Evolutionary conservation across 2,113 vertebrate genomes (phyloP), one percentile per base, ranked within the genome.

Genomic region (Myodes glareolus): DNA sequence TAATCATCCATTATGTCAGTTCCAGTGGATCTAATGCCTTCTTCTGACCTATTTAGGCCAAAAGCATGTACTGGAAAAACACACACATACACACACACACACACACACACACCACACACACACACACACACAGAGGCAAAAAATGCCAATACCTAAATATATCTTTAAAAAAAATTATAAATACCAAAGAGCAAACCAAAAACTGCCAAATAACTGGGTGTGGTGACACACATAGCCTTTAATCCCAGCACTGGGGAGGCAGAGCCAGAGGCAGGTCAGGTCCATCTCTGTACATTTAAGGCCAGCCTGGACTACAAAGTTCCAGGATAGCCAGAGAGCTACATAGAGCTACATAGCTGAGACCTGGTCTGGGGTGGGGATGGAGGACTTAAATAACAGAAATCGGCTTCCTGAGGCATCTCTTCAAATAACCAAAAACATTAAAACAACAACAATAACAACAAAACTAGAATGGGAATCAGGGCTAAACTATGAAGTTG

Each of bases 381-480:
- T 19, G 29, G 45, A 17, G 29, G 14, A 31, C 61, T 63, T 19
- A 47, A 65, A 65, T 25, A 86, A 67, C 25, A 88, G 7, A 86
- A 87, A 88, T 13, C 33, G 39, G 23, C 47, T 17, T 88, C 33
- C 33, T 75, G 65, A 23, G 27, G 92, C 77, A 67, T 33, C 91
- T 72, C 47, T 87, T 95, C 76, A 92, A 88, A 95, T 29, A 94
- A 77, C 33, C 27, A 33, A 96, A 82, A 94, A 19, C 39, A 94
- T n/a, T 36, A 11, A 25, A 75, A 36, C 23, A 73, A 55, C 55
- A 58, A 58, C 55, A 58, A 58, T 17, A 58, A 58, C 5, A 55
- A 58, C 19, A 92, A 90, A 95, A 39, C 42, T 5, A 88, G 9
- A 81, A 73, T 6, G 17, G 72, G 42, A 50, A 17, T 73, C 77